phyloP scores from a whole-genome alignment of 2,113 vertebrate genomes.

The Trochalopteron elliotii region DNA sequence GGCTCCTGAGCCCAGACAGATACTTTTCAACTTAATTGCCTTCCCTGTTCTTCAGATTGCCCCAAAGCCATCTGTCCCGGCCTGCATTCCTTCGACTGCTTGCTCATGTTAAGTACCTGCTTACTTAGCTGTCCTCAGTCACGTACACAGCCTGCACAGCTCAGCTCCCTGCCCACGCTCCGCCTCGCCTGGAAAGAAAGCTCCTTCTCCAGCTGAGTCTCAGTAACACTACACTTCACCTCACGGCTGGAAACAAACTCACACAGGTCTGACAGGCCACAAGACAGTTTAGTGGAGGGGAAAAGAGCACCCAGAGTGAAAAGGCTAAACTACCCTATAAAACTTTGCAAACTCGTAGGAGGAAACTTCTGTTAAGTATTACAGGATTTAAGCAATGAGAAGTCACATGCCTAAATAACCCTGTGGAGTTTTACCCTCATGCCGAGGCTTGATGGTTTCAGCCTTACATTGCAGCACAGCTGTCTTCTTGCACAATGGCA shows the following conservation, averaged over 20 bases:
- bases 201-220: neutral
- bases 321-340: neutral
- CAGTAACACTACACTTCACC: neutral
- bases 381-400: neutral
- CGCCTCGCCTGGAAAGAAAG: neutral
- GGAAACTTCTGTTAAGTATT: neutral
- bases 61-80: slow-evolving; percentile 9
- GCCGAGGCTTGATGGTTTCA: neutral
- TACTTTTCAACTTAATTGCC: neutral
- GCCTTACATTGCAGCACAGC: neutral
- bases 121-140: slow-evolving; percentile 41
- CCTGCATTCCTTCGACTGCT: slow-evolving; percentile 33
- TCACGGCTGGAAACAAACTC: neutral
- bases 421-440: neutral
- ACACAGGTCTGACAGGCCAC: neutral
- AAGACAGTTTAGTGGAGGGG: neutral
- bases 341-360: neutral
- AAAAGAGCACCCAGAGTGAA: neutral
- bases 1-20: neutral
- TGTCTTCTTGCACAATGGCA: neutral
- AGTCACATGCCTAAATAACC: neutral
- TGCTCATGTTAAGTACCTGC: slow-evolving; percentile 39
- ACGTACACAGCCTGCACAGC: slow-evolving; percentile 12
- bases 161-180: slow-evolving; percentile 12
- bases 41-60: neutral